A percentile compares a stretch with the other conserved stretches of the same genome.
Evolutionary conservation across 2,888 invertebrate species (phyloP).

Genomic region (Tiliacea citrago): DNA sequence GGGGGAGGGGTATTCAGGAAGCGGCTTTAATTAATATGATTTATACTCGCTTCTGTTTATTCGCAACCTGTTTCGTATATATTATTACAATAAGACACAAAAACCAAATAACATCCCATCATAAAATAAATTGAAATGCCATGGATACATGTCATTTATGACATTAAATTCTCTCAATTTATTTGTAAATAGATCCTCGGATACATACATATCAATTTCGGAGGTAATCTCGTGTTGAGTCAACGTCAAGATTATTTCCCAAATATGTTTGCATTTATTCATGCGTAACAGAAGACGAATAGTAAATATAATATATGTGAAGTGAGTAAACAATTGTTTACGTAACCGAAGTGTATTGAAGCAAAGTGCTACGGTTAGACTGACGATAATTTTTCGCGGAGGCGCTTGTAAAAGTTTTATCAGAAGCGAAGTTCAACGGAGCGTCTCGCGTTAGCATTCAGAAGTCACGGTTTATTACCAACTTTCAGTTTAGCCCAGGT

Average conservation of each 20-base stretch:
- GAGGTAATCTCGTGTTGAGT: slow-evolving; percentile 59
- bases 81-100: slow-evolving; percentile 35
- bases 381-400: slow-evolving; percentile 69
- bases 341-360: slow-evolving; percentile 47
- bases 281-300: slow-evolving; percentile 47
- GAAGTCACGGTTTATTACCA: slow-evolving; percentile 81
- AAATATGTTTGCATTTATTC: slow-evolving; percentile 61
- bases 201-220: slow-evolving; percentile 51
- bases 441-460: slow-evolving; percentile 78
- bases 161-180: slow-evolving; percentile 52
- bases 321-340: slow-evolving; percentile 57
- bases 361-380: slow-evolving; percentile 61
- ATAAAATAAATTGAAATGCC: slow-evolving; percentile 46
- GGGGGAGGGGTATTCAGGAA: slow-evolving; percentile 30
- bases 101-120: slow-evolving; percentile 14
- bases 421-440: slow-evolving; percentile 76
- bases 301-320: slow-evolving; percentile 56
- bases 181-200: slow-evolving; percentile 51
- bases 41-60: slow-evolving; percentile 61
- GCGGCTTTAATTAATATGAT: slow-evolving; percentile 65
- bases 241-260: slow-evolving; percentile 56
- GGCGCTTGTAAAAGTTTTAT: slow-evolving; percentile 76
- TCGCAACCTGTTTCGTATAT: slow-evolving; percentile 32
- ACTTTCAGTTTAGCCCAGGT: slow-evolving; percentile 75
- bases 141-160: slow-evolving; percentile 32